Base-by-base conservation (phyloP, 2,113 vertebrate species). In the Diadophis punctatus region DNA sequence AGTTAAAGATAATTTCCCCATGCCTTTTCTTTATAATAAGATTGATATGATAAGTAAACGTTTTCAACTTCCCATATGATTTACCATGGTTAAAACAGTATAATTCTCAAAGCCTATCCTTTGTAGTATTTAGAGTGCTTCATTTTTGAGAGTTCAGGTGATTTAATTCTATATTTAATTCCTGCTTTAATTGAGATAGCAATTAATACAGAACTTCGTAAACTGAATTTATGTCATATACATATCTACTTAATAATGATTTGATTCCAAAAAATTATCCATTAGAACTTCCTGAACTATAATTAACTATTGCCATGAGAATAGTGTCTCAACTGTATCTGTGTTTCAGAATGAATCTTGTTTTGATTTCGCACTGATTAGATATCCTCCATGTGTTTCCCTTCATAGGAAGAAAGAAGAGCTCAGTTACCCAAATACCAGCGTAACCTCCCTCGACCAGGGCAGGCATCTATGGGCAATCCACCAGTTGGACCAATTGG, bases 361-460 rank as follows among this genome's bases (percentile, higher is more conserved):
- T 10, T 68, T 14, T 56, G 43, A 92, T 39, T 88, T 93, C 25
- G 30, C 51, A 86, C 86, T 86, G 34, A 86, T 93, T 3, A 1
- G 58, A 6, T 92, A 93, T 46, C 85, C 30, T 56, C 18, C 43
- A 43, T 95, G 9, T 95, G 1, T 93, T 96, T 93, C 30, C 95
- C 90, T 56, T 96, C 53, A 60, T 93, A 99, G 99, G 99, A 99
- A 96, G 99, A 99, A 95, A 98, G 99, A 97, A 98, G 98, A 97
- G 98, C 99, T 22, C 98, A 99, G 97, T 96, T 99, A 97, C 98
- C 98, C 90, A 99, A 99, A 91, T 99, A 99, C 88, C 99, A 99
- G 93, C 98, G 99, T 94, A 98, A 99, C 94, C 97, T 99, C 94
- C 98, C 99, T 95, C 97, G 99, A 27, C 97, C 98, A 7, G 98